These are phyloP conservation scores for Orthosia gothica DNA, from an alignment of 2,888 invertebrate species.

Conservation along the genomic window DNA sequence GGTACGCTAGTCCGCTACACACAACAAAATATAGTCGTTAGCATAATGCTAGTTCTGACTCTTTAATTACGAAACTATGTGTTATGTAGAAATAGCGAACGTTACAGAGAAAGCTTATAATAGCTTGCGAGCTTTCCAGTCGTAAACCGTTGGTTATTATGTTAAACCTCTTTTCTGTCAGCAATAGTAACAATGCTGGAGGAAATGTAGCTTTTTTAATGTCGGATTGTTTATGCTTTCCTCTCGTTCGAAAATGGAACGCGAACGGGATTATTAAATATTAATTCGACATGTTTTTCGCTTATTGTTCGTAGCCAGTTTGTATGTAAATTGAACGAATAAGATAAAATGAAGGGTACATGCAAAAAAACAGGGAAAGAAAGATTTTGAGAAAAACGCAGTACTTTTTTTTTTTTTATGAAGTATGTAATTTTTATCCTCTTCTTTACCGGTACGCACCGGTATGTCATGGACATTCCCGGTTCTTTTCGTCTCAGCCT, in stretches of 20 bases:
- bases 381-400: no score
- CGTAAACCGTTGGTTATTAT: slow-evolving; percentile 60
- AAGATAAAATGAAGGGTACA: slow-evolving; percentile 15
- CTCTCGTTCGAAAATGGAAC: slow-evolving; percentile 61
- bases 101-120: slow-evolving; percentile 68
- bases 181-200: slow-evolving; percentile 58
- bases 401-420: no score
- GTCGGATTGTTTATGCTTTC: slow-evolving; percentile 56
- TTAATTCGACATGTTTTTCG: slow-evolving; percentile 45
- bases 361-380: no score
- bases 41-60: slow-evolving; percentile 74
- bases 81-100: slow-evolving; percentile 66
- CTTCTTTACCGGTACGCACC: no score
- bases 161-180: slow-evolving; percentile 63
- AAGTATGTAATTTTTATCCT: no score
- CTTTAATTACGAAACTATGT: slow-evolving; percentile 75
- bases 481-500: no score
- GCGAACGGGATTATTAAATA: slow-evolving; percentile 47
- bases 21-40: slow-evolving; percentile 73
- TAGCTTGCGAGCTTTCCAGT: slow-evolving; percentile 62
- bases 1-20: slow-evolving; percentile 48
- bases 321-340: slow-evolving; percentile 36
- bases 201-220: slow-evolving; percentile 57
- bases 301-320: slow-evolving; percentile 34
- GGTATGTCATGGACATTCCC: no score